Evolutionary conservation across 2,888 invertebrate genomes (phyloP), one percentile per base, ranked within the genome.

Genomic region (Drosophila vallismaia): DNA sequence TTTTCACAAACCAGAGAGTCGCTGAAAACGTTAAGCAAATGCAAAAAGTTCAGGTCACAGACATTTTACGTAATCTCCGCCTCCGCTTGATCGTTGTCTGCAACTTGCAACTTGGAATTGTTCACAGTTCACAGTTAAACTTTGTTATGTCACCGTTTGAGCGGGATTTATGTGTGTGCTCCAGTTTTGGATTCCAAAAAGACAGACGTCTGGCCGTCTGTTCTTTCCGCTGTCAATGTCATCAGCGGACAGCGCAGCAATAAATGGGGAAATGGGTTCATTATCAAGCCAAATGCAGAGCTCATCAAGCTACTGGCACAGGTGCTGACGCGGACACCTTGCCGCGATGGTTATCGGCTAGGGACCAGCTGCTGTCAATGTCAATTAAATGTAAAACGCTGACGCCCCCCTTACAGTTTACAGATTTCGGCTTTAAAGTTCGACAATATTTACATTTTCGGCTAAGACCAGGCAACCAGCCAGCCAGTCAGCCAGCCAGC

Each of bases 21-120:
- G 10, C 44, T 42, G 26, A 46, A 76, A 66, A 78, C 74, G 75
- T 75, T 77, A 77, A 79, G 66, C 79, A 77, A 81, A 80, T 83
- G 76, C 86, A 86, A 88, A 88, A 73, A 83, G 84, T 84, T 86
- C 84, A 85, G 86, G 86, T 86, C 88, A 73, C 86, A 83, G 81
- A 83, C 80, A 83, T 60, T 74, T 84, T 85, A 86, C 86, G 84
- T 88, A 85, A 85, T 78, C 78, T 70, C 69, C 69, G 57, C 73
- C 66, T 57, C 64, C 62, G 40, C 62, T 58, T 66, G 63, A 66
- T 50, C 53, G 58, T 36, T 60, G 40, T 60, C 63, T 83, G 74
- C 81, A 75, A 44, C 57, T 64, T 57, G 66, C 71, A 71, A 40
- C 50, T 42, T 42, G 70, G 42, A 42, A 31, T 57, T 57, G 57